Evolutionary conservation across 2,113 vertebrate species (phyloP).

Genomic region (Dipodomys spectabilis): DNA sequence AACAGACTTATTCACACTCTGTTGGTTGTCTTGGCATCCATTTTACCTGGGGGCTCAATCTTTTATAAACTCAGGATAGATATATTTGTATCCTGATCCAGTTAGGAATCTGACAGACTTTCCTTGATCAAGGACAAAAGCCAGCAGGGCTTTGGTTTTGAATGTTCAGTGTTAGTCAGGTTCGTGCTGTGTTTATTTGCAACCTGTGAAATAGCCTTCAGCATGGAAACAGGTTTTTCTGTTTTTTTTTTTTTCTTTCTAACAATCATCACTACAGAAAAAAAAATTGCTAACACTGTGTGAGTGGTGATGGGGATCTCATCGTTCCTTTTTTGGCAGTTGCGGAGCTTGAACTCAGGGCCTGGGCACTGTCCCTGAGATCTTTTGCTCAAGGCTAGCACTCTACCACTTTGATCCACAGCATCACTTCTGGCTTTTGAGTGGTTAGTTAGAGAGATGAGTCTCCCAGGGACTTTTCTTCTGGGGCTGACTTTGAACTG

Average conservation of each 20-base stretch:
- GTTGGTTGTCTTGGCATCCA: not conserved
- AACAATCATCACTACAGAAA: not conserved
- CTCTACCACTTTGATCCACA: too few species aligned
- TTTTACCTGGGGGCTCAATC: conserved; percentile 26
- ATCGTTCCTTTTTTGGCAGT: too few species aligned
- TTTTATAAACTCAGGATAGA: conserved; percentile 5
- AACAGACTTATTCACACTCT: not conserved
- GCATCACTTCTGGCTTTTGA: too few species aligned
- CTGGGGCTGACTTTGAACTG: too few species aligned
- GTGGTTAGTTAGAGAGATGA: too few species aligned
- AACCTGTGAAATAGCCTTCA: conserved; percentile 38
- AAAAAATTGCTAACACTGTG: not conserved
- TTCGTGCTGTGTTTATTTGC: conserved; percentile 56
- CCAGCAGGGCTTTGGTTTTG: conserved; percentile 46
- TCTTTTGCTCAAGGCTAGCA: too few species aligned
- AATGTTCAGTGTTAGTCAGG: not conserved
- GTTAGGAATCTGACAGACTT: conserved; percentile 14
- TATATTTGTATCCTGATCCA: not conserved
- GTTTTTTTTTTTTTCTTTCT: not conserved
- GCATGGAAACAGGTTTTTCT: not conserved
- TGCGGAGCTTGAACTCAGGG: too few species aligned
- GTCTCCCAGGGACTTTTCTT: too few species aligned
- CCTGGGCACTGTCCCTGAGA: too few species aligned
- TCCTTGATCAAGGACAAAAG: conserved; percentile 15
- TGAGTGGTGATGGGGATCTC: not conserved